Evolutionary conservation across 2,113 vertebrate species (phyloP), one percentile per base, ranked within the genome.

Genomic region (Danio rerio): DNA sequence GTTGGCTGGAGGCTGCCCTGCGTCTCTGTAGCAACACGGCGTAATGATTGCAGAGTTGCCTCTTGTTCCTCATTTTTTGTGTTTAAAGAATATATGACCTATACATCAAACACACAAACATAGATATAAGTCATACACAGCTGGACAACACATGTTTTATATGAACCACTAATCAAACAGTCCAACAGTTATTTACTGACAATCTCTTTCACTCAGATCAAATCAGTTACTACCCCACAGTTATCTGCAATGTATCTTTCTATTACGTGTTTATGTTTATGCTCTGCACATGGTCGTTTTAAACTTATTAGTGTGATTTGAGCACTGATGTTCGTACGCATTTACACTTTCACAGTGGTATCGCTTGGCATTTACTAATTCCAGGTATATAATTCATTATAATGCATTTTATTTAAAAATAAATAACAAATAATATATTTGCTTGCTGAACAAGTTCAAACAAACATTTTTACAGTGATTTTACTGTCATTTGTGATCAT

Each of bases 71-170:
- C 98, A 86, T 97, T 96, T 88, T 95, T 98, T 59, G 94, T 95
- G 89, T 99, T 99, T 85, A 99, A 91, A 53, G 96, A 94, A 83
- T 99, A 97, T 82, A 99, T 97, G 85, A 99, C 98, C 98, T 99
- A 86, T 78, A 21, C 8, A 80, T 42, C 40, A 82, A 72, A 86
- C 31, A 43, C 4, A 80, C 59, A 84, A 18, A 15, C 13, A 76
- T 43, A 56, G 70, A 75, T 16, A 56, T 40, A 11, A 80, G 2
- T 71, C 43, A 65, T 42, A 0, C 20, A 21, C 7, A 6, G 45
- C 68, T 21, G 10, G 43, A 50, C 45, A 70, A 13, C n/a, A 65
- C 62, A 66, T 12, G 40, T 9, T 7, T 52, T 11, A 52, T 52
- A 52, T 52, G 7, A 11, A 52, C 11, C 49, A 9, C 49, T 11